These are phyloP conservation scores for Lagocephalus sceleratus DNA, from an alignment of 2,797 vertebrate species.

Conservation along the genomic window DNA sequence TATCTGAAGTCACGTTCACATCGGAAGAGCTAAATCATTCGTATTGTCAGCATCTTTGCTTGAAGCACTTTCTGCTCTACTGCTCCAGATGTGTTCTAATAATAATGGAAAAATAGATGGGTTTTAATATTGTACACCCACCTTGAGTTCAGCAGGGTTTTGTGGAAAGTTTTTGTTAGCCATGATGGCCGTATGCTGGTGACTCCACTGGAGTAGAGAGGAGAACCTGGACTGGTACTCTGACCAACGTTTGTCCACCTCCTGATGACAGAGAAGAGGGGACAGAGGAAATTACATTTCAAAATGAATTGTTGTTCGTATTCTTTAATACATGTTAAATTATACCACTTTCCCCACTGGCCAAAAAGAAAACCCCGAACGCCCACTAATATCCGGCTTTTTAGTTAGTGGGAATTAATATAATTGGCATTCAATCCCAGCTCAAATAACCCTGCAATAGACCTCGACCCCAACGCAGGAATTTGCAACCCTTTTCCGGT, in stretches of 20 bases:
- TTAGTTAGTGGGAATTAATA: no score
- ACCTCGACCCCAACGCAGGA: no score
- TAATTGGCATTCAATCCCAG: no score
- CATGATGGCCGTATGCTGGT: conserved; percentile 90
- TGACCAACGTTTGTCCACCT: conserved; percentile 92
- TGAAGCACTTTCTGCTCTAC: no score
- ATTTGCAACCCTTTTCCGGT: no score
- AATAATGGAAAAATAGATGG: not conserved
- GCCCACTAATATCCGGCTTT: no score
- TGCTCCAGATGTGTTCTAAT: no score
- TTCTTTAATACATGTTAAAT: not conserved
- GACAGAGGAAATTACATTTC: no score
- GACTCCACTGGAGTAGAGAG: conserved; percentile 93
- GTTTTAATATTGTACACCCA: conserved; percentile 29
- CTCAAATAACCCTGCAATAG: no score
- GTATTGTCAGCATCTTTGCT: conserved; percentile 1
- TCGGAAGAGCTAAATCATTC: conserved; percentile 10
- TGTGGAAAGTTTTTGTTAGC: conserved; percentile 94
- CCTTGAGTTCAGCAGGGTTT: conserved; percentile 98
- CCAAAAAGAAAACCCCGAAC: not conserved
- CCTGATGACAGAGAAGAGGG: conserved; percentile 67
- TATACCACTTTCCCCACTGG: no score
- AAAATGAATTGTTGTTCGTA: not conserved
- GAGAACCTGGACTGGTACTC: conserved; percentile 91
- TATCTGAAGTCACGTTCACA: conserved; percentile 18